Base-by-base conservation (phyloP, 2,888 invertebrate species). In the Pomacea canaliculata region DNA sequence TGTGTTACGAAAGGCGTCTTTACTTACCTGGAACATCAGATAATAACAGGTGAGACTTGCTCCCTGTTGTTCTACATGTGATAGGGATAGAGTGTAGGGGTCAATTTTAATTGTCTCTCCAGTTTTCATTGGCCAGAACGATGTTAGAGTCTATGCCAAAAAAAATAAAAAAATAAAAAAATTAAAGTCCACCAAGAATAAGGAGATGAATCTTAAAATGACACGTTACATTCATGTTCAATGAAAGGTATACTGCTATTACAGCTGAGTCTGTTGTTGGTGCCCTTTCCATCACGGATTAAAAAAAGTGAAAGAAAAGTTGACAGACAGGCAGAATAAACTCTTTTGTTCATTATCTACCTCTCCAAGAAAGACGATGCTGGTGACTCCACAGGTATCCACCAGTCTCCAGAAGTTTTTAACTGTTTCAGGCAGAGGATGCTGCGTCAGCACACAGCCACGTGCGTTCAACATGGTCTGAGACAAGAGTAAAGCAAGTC, bases 401-500 rank as follows among this genome's bases (percentile, higher is more conserved):
- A 63, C 27, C 10, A 63, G 63, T 12, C 63, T 63, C 63, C 63
- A 63, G 16, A 63, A 23, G 63, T 63, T 19, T 12, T 23, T 7
- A 16, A 9, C 8, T n/a, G 63, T 63, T 2, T 63, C 63, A 12
- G 63, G 63, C 1, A 63, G 63, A 3, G 63, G 63, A 63, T 7
- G 63, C 10, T 63, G 63, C 63, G 63, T 63, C 63, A 63, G 63
- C 27, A 63, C 2, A 19, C 63, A 63, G 63, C 63, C 63, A 63
- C 63, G 19, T 63, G 63, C 4, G 63, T 19, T 27, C 27, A 63
- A 12, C n/a, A 63, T 10, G n/a, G 63, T 63, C 63, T 63, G 51
- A 56, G 16, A 56, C 16, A 13, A 16, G 1, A 56, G 16, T 13
- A 56, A 56, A 7, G 1, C 2, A 7, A 56, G 12, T 56, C 10